Evolutionary conservation across 2,888 invertebrate species (phyloP).

Genomic region (Glyphotaelius pellucidus): DNA sequence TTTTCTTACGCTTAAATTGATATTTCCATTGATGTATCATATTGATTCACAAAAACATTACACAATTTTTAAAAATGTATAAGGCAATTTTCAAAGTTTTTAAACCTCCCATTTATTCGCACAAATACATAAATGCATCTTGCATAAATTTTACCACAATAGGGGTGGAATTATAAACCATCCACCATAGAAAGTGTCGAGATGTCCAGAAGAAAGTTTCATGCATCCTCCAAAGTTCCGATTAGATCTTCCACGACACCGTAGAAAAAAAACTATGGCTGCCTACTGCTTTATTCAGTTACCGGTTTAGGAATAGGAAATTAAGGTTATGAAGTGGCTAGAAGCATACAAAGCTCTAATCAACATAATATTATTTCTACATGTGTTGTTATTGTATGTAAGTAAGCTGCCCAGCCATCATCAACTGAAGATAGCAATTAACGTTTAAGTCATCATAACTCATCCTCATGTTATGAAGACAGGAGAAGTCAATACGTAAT

Average conservation of each 20-base stretch:
- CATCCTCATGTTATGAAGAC: not conserved
- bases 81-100: too few relatives aligned
- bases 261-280: not conserved
- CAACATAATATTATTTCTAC: not conserved
- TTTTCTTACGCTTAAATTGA: not conserved
- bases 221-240: not conserved
- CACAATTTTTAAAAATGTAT: too few relatives aligned
- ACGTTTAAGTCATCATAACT: not conserved
- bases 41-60: too few relatives aligned
- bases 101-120: too few relatives aligned
- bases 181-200: not conserved
- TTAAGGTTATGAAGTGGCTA: not conserved
- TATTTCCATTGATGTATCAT: not conserved
- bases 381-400: not conserved
- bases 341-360: not conserved
- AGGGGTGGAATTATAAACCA: not conserved
- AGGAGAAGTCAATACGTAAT: not conserved
- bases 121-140: not conserved
- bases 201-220: not conserved
- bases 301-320: not conserved
- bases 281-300: not conserved
- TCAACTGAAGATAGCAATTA: constrained; percentile 2
- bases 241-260: not conserved
- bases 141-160: not conserved
- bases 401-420: not conserved